Conservation (phyloP, 2,797 vertebrate genomes). For the Momotus momota region DNA sequence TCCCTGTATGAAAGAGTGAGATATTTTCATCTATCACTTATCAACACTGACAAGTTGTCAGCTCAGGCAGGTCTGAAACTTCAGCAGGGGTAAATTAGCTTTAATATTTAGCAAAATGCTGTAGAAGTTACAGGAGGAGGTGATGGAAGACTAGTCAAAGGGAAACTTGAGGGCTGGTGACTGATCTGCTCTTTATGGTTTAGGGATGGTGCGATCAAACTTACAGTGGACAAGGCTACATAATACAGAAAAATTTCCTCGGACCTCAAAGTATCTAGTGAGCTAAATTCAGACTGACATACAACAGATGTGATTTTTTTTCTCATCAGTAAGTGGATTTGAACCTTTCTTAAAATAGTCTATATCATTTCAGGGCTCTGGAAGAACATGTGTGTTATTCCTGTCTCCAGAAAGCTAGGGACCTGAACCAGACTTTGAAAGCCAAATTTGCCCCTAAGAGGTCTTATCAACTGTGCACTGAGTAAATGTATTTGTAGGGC, state of each 20-base stretch:
- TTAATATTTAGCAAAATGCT: slow-evolving; percentile 34
- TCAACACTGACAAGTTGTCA: slow-evolving; percentile 49
- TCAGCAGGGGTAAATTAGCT: slow-evolving; percentile 32
- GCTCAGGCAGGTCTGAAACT: slow-evolving; percentile 37
- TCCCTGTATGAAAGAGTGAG: slow-evolving; percentile 40
- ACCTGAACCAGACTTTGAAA: neutral
- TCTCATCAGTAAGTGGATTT: neutral
- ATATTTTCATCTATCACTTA: slow-evolving; percentile 51
- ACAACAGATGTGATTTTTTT: neutral
- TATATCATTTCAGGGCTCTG: neutral
- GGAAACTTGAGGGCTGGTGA: neutral
- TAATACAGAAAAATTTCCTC: neutral
- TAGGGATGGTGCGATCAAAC: neutral
- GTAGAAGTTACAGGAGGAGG: slow-evolving; percentile 1
- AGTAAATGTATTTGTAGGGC: neutral
- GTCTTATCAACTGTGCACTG: neutral
- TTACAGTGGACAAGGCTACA: neutral
- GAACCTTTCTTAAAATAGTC: neutral
- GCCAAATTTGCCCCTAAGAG: neutral
- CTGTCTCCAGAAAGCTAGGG: neutral
- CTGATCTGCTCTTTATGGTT: neutral
- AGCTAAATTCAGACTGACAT: neutral
- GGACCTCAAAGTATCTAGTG: neutral
- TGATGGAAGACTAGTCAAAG: neutral
- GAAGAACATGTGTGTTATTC: neutral